Evolutionary conservation across 2,113 vertebrate genomes (phyloP).

Genomic region (Embiotoca jacksoni): DNA sequence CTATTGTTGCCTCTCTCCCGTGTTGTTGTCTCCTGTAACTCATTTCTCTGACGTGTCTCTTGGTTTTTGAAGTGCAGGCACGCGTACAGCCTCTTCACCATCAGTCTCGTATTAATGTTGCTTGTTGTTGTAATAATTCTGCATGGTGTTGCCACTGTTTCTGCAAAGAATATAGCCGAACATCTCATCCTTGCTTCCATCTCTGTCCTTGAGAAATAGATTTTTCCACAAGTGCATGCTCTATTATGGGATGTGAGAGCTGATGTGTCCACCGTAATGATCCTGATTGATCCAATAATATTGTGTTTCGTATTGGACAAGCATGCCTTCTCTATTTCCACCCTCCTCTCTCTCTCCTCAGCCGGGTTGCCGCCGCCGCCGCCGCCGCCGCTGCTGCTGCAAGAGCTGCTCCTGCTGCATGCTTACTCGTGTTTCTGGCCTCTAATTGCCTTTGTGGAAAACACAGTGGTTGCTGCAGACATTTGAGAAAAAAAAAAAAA

Average conservation of each 20-base stretch:
- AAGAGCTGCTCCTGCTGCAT: conserved; percentile 63
- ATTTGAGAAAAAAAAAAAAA: neutral
- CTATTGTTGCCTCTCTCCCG: conserved; percentile 55
- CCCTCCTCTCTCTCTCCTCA: conserved; percentile 58
- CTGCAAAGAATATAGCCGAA: conserved; percentile 11
- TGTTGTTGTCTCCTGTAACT: conserved; percentile 47
- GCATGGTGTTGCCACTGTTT: conserved; percentile 2
- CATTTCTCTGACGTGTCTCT: conserved; percentile 29
- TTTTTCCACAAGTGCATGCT: conserved; percentile 25
- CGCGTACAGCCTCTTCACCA: conserved; percentile 1
- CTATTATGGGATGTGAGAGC: conserved; percentile 18
- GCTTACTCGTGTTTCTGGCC: conserved; percentile 74
- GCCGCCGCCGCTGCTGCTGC: conserved; percentile 50
- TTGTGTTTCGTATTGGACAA: conserved; percentile 53
- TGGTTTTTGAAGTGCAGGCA: conserved; percentile 23
- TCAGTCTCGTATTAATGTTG: neutral
- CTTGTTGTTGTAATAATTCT: conserved; percentile 2
- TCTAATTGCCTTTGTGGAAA: conserved; percentile 82
- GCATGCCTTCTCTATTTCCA: conserved; percentile 45
- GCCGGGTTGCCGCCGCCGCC: neutral
- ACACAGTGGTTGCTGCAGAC: conserved; percentile 67
- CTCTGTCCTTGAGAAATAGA: conserved; percentile 55
- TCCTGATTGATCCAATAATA: conserved; percentile 63
- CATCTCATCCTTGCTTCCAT: conserved; percentile 17
- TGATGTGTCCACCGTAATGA: conserved; percentile 36